Evolutionary conservation across 1,140 invertebrate genomes (phyloP), one percentile per base, ranked within the genome.

Genomic region (Bombus difficillimus): DNA sequence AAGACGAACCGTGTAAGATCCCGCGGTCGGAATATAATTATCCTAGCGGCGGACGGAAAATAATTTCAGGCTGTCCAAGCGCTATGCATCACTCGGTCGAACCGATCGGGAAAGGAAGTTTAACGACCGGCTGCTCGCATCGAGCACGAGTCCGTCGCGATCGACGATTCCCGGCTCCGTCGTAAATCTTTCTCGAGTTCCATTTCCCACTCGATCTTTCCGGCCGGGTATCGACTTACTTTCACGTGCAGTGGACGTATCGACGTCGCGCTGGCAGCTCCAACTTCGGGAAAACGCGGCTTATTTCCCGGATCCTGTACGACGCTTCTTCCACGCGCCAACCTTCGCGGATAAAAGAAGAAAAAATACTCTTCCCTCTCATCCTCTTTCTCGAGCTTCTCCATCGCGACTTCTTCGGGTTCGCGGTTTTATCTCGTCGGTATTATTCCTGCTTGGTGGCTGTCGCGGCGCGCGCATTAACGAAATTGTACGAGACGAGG

Each of bases 41-140:
- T 69, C 69, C 57, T 18, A 25, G 41, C 18, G 37, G 15, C 68
- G 53, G 88, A 83, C 73, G 53, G 83, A 75, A 87, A 88, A 85
- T 74, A 78, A 83, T 83, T 75, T 74, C 78, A 66, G 57, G 18
- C 68, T 74, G 86, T 88, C 86, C 74, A n/a, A 53, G 25, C 57
- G 39, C 81, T 76, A 81, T 77, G 78, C 75, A 77, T 86, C 88
- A 87, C 59, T 68, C 77, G 84, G 72, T 87, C 62, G 76, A 86
- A 80, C 79, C 88, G 87, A 79, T 78, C 83, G 87, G 79, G 72
- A 89, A 83, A 89, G 85, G 81, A 89, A 89, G 88, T 89, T 89
- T 89, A 89, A 89, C 83, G 83, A 80, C 76, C 83, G 74, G 15
- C 13, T 53, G 86, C 72, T 72, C 75, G 64, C 57, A 68, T 80